These are phyloP conservation scores for Alloscopus bannaensis DNA, from an alignment of 2,888 invertebrate species.

Conservation along the genomic window DNA sequence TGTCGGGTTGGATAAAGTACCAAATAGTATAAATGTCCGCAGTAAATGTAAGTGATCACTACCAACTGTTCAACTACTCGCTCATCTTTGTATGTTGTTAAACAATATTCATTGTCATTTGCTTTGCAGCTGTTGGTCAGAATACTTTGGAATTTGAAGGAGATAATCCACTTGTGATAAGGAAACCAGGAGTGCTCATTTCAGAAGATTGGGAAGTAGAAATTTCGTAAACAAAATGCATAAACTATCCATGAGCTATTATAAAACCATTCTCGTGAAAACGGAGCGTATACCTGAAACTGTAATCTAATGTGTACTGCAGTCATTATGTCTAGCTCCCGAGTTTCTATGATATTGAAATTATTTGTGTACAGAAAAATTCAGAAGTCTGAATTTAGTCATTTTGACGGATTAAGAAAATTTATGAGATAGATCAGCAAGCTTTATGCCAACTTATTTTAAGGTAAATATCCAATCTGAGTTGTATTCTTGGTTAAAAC, in stretches of 20 bases:
- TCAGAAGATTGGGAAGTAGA: constrained; percentile 82
- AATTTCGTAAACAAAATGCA: constrained; percentile 30
- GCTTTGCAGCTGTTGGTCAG: constrained; percentile 78
- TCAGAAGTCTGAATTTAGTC: constrained; percentile 37
- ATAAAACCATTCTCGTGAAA: constrained; percentile 6
- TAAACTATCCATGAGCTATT: neutral
- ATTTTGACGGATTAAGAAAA: too few relatives aligned
- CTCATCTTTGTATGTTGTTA: neutral
- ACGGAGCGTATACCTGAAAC: constrained; percentile 31
- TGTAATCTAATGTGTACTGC: constrained; percentile 7
- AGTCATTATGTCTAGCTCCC: constrained; percentile 20
- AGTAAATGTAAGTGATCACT: constrained; percentile 77
- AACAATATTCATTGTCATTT: neutral
- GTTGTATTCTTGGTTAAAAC: too few relatives aligned
- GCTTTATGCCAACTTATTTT: too few relatives aligned
- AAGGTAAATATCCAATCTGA: too few relatives aligned
- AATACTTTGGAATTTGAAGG: constrained; percentile 82
- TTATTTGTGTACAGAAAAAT: constrained; percentile 14
- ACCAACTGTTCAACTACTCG: neutral
- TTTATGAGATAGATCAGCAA: too few relatives aligned
- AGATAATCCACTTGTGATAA: constrained; percentile 81
- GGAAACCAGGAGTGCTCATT: constrained; percentile 91
- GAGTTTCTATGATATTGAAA: neutral
- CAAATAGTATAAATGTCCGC: constrained; percentile 81
- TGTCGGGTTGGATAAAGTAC: constrained; percentile 83